A percentile compares a stretch with the other conserved stretches of the same genome.
These are phyloP conservation scores for Trialeurodes vaporariorum DNA, from an alignment of 1,140 invertebrate species.

Conservation along the genomic window DNA sequence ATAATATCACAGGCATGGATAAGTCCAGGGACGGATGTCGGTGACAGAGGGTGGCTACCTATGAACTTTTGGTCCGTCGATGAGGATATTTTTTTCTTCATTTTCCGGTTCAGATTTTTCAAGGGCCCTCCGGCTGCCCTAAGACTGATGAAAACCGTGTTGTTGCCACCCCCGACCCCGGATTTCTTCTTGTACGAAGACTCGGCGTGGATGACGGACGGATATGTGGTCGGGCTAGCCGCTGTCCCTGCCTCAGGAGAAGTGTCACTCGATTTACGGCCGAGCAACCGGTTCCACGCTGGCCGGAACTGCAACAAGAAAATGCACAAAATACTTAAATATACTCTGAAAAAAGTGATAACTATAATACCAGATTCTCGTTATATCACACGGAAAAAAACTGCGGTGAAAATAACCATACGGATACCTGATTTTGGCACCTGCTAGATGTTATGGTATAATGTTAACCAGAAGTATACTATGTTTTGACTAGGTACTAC, in stretches of 20 bases:
- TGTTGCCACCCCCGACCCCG: too few relatives aligned
- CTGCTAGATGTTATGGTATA: too few relatives aligned
- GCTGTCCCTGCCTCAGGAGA: background rate
- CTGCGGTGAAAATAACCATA: too few relatives aligned
- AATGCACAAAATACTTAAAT: too few relatives aligned
- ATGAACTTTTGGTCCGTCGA: background rate
- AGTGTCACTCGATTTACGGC: background rate
- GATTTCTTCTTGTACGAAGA: background rate
- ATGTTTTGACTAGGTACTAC: too few relatives aligned
- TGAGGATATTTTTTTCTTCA: too few relatives aligned
- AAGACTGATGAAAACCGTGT: background rate
- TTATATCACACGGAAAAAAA: too few relatives aligned
- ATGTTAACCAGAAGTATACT: too few relatives aligned
- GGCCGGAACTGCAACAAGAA: background rate
- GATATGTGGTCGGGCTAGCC: background rate
- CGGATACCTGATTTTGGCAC: too few relatives aligned
- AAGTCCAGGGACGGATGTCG: background rate
- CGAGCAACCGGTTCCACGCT: background rate
- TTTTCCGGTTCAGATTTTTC: background rate
- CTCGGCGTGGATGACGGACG: background rate
- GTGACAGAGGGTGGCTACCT: background rate
- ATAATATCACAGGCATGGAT: background rate
- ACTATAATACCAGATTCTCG: too few relatives aligned
- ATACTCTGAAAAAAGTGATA: too few relatives aligned
- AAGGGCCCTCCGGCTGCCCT: background rate